Evolutionary conservation across 2,113 vertebrate genomes (phyloP).

Genomic region (Bombycilla garrulus): DNA sequence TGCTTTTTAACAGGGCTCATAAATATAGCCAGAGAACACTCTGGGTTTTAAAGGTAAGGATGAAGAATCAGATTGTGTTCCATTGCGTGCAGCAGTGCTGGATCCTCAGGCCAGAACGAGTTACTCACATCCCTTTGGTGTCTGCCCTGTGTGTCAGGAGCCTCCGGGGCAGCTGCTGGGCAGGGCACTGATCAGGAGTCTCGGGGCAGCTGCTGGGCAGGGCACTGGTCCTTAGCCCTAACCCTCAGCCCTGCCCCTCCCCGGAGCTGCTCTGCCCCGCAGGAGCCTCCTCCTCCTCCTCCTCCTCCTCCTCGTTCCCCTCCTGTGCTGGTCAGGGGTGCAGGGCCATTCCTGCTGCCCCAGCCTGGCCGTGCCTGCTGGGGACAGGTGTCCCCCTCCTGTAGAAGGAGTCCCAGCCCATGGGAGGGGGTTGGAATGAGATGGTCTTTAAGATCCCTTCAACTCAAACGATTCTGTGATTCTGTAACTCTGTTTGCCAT

Average conservation of each 20-base stretch:
- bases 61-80: not conserved
- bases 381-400: not conserved
- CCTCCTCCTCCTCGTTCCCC: too few relatives aligned
- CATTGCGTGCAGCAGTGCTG: not conserved
- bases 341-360: not conserved
- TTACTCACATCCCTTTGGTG: too few relatives aligned
- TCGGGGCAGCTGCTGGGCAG: too few relatives aligned
- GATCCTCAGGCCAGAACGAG: not conserved
- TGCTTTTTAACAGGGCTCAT: not conserved
- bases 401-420: not conserved
- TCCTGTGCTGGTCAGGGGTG: not conserved
- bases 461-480: not conserved
- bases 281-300: not conserved
- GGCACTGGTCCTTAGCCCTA: too few relatives aligned
- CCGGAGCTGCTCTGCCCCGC: not conserved
- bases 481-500: not conserved
- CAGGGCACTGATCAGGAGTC: too few relatives aligned
- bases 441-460: not conserved
- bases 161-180: accelerated
- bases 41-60: not conserved
- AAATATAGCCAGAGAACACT: not conserved
- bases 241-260: accelerated
- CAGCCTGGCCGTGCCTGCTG: not conserved
- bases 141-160: not conserved
- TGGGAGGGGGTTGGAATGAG: not conserved